Base-by-base conservation (phyloP, 2,113 vertebrate genomes). In the Nothocercus nigrocapillus region DNA sequence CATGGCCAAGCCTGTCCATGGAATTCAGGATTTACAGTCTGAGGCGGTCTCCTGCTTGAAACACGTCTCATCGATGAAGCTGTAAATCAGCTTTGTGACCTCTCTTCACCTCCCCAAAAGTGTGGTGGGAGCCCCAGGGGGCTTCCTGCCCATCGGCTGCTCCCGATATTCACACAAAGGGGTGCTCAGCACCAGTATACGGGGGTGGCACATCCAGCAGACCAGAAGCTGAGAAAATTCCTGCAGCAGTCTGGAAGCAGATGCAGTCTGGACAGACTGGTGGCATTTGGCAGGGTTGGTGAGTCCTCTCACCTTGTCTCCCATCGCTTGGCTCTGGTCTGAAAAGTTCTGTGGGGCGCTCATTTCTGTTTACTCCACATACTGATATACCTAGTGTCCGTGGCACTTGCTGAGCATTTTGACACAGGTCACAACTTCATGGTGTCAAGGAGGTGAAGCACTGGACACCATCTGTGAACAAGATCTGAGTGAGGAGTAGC, bases 321-420 rank as follows among this genome's bases (percentile, higher is more conserved):
- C 54, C 54, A 11, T 58, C 10, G 30, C 54, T 58, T 58, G 54
- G 28, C 54, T 54, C 13, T 27, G 27, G 27, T 54, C 53, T 54
- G 53, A 54, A 54, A 28, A 14, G 7, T 27, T 53, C 51, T 53
- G 51, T 6, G 51, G 27, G 25, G 53, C 53, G 8, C 53, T 28
- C 53, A 8, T 28, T 27, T 27, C 25, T 15, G 27, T 54, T 54
- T 27, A 54, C 53, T 58, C 54, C 54, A 32, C 30, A 11, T 54
- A 4, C 54, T 32, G 28, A 56, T 56, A 32, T 56, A 17, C 27
- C 54, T 30, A 9, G 54, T 17, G 28, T 32, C 54, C 56, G 66
- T 11, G 9, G 15, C 59, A 38, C 0, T 0, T 32, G n/a, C 1
- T 1, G n/a, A 42, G 67, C 1, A 1, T 72, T 25, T 34, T 72